Evolutionary conservation across 1,140 invertebrate species (phyloP), one percentile per base, ranked within the genome.

Genomic region (Diploscapter pachys): DNA sequence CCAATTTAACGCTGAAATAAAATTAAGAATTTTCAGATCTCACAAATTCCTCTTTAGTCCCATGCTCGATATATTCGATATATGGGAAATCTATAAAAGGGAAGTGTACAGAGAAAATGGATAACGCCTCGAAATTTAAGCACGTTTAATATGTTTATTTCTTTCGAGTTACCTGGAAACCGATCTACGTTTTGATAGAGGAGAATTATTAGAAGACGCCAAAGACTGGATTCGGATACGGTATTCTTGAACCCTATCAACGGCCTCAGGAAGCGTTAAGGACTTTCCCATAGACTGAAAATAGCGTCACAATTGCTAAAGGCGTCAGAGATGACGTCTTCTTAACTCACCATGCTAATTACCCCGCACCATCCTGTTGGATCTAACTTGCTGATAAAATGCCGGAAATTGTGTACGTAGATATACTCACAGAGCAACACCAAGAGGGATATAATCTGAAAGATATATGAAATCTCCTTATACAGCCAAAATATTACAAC

Each of bases 361-460:
- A 98, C 89, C 2, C 94, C 96, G 82, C 93, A 96, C 56, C 92
- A 91, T 2, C 83, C 86, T 68, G 92, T 91, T 63, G 91, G 90
- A 82, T 94, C 93, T 68, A 92, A 92, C 86, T 93, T 93, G 5
- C 93, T 92, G 65, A 98, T 87, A 79, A 93, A 92, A 83, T 93
- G 91, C 53, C 94, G 89, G 68, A 89, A 83, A 86, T 95, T 96
- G 83, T 93, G 92, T 86, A 95, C 96, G 87, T 98, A 98, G 51
- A 96, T 87, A 86, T 96, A 92, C 86, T 98, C 96, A n/a, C 95
- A 85, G 3, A 93, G 87, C 5, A 98, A 89, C 61, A 97, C 89
- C 5, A 94, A 79, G 0, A 92, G 90, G 0, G 93, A 93, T 71
- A 97, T 87, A 64, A 96, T 71, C 82, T 85, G n/a, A 59, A 77